Conservation (phyloP, 2,113 vertebrate genomes). For the Anolis sagrei region DNA sequence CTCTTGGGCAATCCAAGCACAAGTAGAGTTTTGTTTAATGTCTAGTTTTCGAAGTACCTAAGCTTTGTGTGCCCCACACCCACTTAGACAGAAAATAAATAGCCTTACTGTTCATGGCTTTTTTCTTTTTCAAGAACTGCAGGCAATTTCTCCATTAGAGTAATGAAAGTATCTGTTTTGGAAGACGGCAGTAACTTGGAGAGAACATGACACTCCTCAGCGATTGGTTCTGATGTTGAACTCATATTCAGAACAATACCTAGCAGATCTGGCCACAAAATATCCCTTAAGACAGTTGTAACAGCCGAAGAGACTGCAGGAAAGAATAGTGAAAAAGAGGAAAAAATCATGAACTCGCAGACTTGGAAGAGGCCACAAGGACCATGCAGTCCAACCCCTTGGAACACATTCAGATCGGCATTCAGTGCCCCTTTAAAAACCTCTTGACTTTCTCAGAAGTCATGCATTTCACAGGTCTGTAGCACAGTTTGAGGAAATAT, state of each 20-base stretch:
- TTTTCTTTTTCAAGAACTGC: conserved; percentile 72
- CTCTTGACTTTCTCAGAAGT: background rate
- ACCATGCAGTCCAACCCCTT: too few relatives aligned
- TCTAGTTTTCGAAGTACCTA: background rate
- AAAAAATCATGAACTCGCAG: too few relatives aligned
- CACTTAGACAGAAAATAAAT: background rate
- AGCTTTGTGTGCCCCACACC: background rate
- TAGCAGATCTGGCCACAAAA: conserved; percentile 80
- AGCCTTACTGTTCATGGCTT: conserved; percentile 78
- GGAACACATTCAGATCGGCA: too few relatives aligned
- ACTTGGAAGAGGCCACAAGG: too few relatives aligned
- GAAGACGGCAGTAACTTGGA: conserved; percentile 77
- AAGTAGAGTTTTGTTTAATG: background rate
- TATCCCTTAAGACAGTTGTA: conserved; percentile 74
- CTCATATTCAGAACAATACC: conserved; percentile 60
- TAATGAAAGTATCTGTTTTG: conserved; percentile 64
- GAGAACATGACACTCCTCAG: conserved; percentile 72
- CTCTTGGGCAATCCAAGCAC: background rate
- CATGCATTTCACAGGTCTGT: background rate
- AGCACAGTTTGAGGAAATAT: background rate
- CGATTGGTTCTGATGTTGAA: background rate
- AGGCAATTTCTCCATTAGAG: conserved; percentile 77
- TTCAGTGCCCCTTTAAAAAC: too few relatives aligned
- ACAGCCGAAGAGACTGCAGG: conserved; percentile 78
- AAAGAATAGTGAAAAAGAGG: conserved; percentile 19